A percentile compares a stretch with the other conserved stretches of the same genome.
Evolutionary conservation across 2,113 vertebrate genomes (phyloP).

Genomic region (Charadrius vociferus): DNA sequence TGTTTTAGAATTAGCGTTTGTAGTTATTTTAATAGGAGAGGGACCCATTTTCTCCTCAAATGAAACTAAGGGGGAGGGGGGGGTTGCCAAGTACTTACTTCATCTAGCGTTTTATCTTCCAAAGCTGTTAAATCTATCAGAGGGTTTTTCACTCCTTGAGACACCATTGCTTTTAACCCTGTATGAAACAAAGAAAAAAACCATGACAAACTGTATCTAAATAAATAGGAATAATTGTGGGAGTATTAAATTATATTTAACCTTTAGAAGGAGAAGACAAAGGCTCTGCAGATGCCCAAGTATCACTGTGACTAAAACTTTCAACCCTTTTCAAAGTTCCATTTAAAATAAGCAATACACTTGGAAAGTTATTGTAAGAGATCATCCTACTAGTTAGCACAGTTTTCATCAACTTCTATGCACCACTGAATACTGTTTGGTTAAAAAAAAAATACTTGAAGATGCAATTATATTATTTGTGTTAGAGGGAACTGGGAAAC

Average conservation of each 20-base stretch:
- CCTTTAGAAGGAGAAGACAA: neutral
- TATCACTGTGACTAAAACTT: neutral
- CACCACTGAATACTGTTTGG: neutral
- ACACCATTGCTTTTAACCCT: slow-evolving; percentile 95
- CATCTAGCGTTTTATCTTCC: slow-evolving; percentile 95
- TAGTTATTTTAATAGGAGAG: neutral
- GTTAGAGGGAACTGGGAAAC: neutral
- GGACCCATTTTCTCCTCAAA: neutral
- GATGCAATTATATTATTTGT: neutral
- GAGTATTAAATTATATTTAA: neutral
- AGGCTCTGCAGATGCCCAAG: neutral
- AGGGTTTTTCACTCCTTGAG: slow-evolving; percentile 96
- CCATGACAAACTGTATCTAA: neutral
- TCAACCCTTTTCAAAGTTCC: neutral
- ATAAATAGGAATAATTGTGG: neutral
- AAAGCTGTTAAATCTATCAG: slow-evolving; percentile 91
- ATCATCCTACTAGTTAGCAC: neutral
- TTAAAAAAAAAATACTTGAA: neutral
- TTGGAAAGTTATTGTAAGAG: neutral
- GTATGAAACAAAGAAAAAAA: neutral
- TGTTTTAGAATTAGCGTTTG: neutral
- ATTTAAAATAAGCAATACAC: neutral
- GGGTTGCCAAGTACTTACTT: slow-evolving; percentile 77
- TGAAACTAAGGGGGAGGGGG: neutral
- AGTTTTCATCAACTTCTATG: neutral